Percentiles rank a stretch among this genome's conserved stretches.
These are phyloP conservation scores for Noctua comes DNA, from an alignment of 2,888 invertebrate genomes.

Conservation along the genomic window DNA sequence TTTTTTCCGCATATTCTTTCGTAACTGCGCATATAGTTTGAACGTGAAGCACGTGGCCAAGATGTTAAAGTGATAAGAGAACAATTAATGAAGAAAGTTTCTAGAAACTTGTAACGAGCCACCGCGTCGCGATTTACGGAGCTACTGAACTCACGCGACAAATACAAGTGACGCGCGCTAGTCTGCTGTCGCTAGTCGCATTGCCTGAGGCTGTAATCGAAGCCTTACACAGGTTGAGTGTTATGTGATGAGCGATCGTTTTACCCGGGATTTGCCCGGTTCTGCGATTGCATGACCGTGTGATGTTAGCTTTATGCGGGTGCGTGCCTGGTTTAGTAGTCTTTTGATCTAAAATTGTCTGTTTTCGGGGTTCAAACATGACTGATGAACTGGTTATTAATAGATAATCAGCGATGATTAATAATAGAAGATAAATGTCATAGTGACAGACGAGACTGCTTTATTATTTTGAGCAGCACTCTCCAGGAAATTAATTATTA, in stretches of 20 bases:
- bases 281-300: not conserved
- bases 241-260: constrained; percentile 9
- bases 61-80: too few relatives aligned
- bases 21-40: not conserved
- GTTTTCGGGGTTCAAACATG: not conserved
- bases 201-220: not conserved
- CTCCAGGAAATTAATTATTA: not conserved
- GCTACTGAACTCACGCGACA: not conserved
- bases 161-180: not conserved
- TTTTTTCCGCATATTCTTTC: not conserved
- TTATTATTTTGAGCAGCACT: not conserved
- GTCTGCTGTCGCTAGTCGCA: not conserved
- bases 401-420: not conserved
- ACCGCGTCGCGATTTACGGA: not conserved
- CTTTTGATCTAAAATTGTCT: not conserved
- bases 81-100: not conserved
- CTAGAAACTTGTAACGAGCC: not conserved
- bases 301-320: not conserved
- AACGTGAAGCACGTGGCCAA: not conserved
- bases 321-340: not conserved
- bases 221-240: not conserved
- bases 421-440: not conserved
- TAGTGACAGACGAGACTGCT: not conserved
- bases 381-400: not conserved
- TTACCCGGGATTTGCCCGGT: not conserved